A percentile compares a stretch with the other conserved stretches of the same genome.
These are phyloP conservation scores for Melanophora roralis DNA, from an alignment of 2,888 invertebrate genomes.

Conservation along the genomic window DNA sequence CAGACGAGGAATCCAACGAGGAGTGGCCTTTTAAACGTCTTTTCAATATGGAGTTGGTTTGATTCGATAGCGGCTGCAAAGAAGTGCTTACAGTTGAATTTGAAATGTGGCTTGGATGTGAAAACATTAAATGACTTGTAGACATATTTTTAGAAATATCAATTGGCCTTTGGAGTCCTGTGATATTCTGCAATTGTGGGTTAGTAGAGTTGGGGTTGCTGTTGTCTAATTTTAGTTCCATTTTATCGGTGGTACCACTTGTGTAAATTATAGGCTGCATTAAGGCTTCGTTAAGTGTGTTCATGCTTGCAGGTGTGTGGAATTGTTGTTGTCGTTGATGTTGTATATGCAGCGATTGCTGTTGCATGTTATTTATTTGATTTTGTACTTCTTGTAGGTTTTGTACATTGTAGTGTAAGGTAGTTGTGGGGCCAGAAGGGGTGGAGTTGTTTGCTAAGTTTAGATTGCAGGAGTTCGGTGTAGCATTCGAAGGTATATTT, in stretches of 20 bases:
- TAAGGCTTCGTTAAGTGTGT: constrained; percentile 61
- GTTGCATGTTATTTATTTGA: constrained; percentile 57
- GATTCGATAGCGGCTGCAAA: constrained; percentile 72
- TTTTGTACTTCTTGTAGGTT: constrained; percentile 66
- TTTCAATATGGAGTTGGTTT: constrained; percentile 75
- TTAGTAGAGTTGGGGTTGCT: constrained; percentile 45
- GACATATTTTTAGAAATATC: constrained; percentile 47
- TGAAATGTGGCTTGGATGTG: constrained; percentile 72
- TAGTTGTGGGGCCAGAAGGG: not conserved
- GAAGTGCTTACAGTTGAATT: constrained; percentile 62
- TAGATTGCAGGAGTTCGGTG: constrained; percentile 32
- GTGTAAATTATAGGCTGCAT: constrained; percentile 66
- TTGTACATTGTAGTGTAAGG: constrained; percentile 64
- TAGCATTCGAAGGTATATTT: constrained; percentile 46
- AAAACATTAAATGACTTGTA: constrained; percentile 78
- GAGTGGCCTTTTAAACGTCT: constrained; percentile 71
- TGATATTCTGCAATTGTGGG: constrained; percentile 67
- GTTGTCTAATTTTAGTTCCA: constrained; percentile 63
- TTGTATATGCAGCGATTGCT: constrained; percentile 48
- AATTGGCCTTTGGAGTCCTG: constrained; percentile 63
- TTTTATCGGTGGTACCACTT: constrained; percentile 65
- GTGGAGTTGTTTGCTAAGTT: constrained; percentile 25
- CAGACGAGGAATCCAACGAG: constrained; percentile 63
- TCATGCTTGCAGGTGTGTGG: constrained; percentile 47
- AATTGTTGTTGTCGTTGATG: constrained; percentile 54